phyloP scores from a whole-genome alignment of 2,888 invertebrate genomes.

The Rotaria macrura region DNA sequence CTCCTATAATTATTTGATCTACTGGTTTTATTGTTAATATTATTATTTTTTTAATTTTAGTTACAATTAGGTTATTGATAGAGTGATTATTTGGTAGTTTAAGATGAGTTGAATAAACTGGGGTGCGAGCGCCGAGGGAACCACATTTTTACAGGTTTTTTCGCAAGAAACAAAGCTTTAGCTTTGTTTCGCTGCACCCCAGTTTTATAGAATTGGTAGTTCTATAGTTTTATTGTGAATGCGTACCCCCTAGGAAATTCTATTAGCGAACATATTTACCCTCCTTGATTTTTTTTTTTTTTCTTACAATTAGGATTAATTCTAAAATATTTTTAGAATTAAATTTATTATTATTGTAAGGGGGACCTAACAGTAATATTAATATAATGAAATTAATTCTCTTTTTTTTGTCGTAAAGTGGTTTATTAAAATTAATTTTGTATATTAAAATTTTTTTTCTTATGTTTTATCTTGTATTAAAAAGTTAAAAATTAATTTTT shows the following conservation, averaged over 20 bases:
- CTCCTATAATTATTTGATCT: conserved; percentile 43
- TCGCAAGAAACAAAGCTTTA: background rate
- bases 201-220: background rate
- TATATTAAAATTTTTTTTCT: no score
- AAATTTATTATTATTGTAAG: no score
- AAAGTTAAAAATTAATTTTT: no score
- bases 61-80: background rate
- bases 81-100: background rate
- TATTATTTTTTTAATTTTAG: background rate
- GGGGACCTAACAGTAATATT: no score
- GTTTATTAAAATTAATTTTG: no score
- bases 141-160: background rate
- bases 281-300: no score
- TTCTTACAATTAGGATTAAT: no score
- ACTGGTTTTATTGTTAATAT: background rate
- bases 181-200: background rate
- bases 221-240: background rate
- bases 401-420: no score
- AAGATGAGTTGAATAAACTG: background rate
- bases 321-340: no score
- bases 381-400: no score
- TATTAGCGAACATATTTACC: no score
- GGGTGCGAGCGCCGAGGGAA: background rate
- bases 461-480: no score
- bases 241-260: background rate